Evolutionary conservation across 2,888 invertebrate species (phyloP).

Genomic region (Drosophila vallismaia): DNA sequence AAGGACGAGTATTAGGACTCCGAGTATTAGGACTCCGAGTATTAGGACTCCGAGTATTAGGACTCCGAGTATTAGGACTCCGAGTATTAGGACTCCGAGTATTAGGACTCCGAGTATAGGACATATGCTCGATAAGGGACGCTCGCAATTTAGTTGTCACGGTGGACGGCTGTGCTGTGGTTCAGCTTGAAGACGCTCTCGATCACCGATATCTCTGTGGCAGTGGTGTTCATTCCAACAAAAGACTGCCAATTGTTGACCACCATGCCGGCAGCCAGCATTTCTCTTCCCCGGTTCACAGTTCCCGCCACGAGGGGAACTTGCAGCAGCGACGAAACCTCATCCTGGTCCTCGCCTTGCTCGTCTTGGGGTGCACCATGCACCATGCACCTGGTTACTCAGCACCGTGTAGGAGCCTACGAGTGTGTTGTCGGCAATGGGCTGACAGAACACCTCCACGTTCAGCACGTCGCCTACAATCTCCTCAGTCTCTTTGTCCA

Average conservation of each 20-base stretch:
- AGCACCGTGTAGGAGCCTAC: slow-evolving; percentile 98
- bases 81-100: too few species aligned
- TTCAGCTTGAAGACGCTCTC: slow-evolving; percentile 98
- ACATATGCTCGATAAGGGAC: slow-evolving; percentile 93
- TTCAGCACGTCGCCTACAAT: slow-evolving; percentile 96
- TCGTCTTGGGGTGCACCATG: slow-evolving; percentile 97
- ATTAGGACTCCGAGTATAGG: slow-evolving; percentile 71
- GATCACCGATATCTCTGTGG: slow-evolving; percentile 98
- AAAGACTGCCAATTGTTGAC: slow-evolving; percentile 99
- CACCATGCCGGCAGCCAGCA: slow-evolving; percentile 97
- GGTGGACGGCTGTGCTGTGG: slow-evolving; percentile 92
- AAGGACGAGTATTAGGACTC: too few species aligned
- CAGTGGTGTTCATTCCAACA: slow-evolving; percentile 99
- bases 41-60: too few species aligned
- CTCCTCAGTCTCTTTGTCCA: slow-evolving; percentile 98
- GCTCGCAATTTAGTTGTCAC: slow-evolving; percentile 95
- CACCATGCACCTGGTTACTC: slow-evolving; percentile 94
- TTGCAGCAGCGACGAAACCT: slow-evolving; percentile 97
- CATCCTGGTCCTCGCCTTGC: slow-evolving; percentile 98
- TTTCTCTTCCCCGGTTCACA: slow-evolving; percentile 98
- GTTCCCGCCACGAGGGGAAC: slow-evolving; percentile 99
- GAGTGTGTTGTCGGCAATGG: slow-evolving; percentile 96
- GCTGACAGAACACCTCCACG: slow-evolving; percentile 98
- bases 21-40: slow-evolving; percentile 56
- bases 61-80: too few species aligned